Evolutionary conservation across 2,113 vertebrate genomes (phyloP), one percentile per base, ranked within the genome.

Genomic region (Ibidorhyncha struthersii): DNA sequence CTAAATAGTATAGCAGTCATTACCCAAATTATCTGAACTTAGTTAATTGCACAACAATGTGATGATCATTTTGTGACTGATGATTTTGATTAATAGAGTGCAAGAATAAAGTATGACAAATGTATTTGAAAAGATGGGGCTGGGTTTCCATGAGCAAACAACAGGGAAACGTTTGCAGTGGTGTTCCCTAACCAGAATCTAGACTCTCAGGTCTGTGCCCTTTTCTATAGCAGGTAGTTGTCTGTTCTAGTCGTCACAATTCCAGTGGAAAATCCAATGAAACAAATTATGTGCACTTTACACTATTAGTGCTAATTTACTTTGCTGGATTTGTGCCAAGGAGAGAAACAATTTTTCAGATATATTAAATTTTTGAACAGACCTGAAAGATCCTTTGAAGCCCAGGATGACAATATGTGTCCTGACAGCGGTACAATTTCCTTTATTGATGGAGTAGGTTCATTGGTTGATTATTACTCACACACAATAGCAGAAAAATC

Each of bases 21-120:
- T 94, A 89, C 69, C 38, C 27, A 58, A 89, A 93, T 87, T 86
- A 96, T 93, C 77, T 80, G 56, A 94, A 96, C 70, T 82, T 53
- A 47, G 73, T 82, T 96, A 93, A 96, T 79, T 79, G 70, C n/a
- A 77, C 65, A 85, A 86, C 72, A 86, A 55, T 38, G n/a, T 36
- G 55, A 56, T 81, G 65, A 67, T 79, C 56, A 83, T 78, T 94
- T 90, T 90, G 19, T 90, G 72, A 84, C 40, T 93, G 76, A 84
- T 90, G 34, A 83, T 92, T 92, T 91, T 95, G 86, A 93, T 91
- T 94, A 94, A 94, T 21, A 72, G 40, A 74, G 20, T 61, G 41
- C 32, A 85, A 82, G 19, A 74, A 77, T 74, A 12, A 86, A 93
- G 49, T 65, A 56, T 85, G 52, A 82, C 59, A 90, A 52, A 73